Evolutionary conservation across 2,888 invertebrate genomes (phyloP).

Genomic region (Campoplex nolae): DNA sequence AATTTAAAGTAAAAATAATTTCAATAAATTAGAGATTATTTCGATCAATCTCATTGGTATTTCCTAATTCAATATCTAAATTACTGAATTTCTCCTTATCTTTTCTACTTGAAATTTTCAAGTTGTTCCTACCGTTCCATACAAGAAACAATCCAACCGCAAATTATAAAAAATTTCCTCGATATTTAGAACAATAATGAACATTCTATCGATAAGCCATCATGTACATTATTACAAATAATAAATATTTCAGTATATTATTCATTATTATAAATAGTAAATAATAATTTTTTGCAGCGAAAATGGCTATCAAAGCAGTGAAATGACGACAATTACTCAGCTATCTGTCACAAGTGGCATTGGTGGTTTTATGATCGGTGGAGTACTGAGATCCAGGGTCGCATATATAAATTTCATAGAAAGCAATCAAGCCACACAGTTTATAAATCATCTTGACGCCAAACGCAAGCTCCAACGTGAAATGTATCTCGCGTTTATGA

Average conservation of each 20-base stretch:
- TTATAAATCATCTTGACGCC: constrained; percentile 88
- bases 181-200: background rate
- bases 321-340: constrained; percentile 88
- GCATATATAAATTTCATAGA: constrained; percentile 89
- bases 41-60: background rate
- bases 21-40: background rate
- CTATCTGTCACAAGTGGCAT: constrained; percentile 83
- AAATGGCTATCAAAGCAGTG: constrained; percentile 87
- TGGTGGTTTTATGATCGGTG: constrained; percentile 88
- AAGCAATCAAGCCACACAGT: constrained; percentile 91
- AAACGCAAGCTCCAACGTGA: constrained; percentile 90
- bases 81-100: no score
- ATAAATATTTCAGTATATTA: background rate
- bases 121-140: background rate
- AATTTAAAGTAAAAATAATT: background rate
- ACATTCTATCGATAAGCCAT: background rate
- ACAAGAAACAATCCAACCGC: background rate
- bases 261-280: no score
- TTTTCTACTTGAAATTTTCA: no score
- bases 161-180: background rate
- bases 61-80: background rate
- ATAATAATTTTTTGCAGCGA: constrained; percentile 85
- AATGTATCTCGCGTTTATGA: constrained; percentile 89
- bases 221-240: constrained; percentile 13
- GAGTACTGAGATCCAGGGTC: constrained; percentile 86